Base-by-base conservation (phyloP, 2,888 invertebrate genomes). In the Nomada ferruginata region DNA sequence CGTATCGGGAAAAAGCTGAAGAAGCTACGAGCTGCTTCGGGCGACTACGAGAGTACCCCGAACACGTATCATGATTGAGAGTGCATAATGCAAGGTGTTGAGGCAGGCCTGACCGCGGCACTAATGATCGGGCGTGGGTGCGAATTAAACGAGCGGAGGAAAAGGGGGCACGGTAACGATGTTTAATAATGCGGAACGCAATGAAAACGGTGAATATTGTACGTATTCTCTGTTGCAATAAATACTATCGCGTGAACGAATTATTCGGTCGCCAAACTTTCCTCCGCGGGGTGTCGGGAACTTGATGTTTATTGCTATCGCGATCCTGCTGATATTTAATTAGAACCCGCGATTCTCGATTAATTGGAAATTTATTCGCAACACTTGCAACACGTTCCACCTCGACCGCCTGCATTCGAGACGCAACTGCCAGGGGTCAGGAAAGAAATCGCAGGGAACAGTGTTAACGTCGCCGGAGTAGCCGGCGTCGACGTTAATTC, bases 91-190 rank as follows among this genome's bases (percentile, higher is more conserved):
- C 87, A 88, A 91, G 92, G 91, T 92, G 92, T 92, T 92, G 92
- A 90, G 92, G 89, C 89, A 91, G 90, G 89, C 90, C 85, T 83
- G 84, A 84, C 86, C 87, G 86, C 85, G 85, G 75, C 85, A 87
- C 90, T 92, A 92, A 92, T 92, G 92, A 92, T 87, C 87, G 87
- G 83, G 90, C 91, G 92, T 92, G 90, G 92, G 92, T 91, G 92
- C 86, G 88, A 91, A 92, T 92, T 89, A 91, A 91, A 88, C 86
- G 89, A 66, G 76, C 78, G 55, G 63, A 63, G 44, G 82, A 73
- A 79, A 80, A 82, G 72, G 70, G 76, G 71, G 61, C 66, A 78
- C 69, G 75, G 73, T 75, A 82, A 82, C 72, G 76, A 82, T 72
- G 76, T 76, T 82, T 82, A 82, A 82, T 82, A 81, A 82, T 29